A percentile compares a stretch with the other conserved stretches of the same genome.
phyloP scores from a whole-genome alignment of 2,888 invertebrate species.

The Chironomus riparius region DNA sequence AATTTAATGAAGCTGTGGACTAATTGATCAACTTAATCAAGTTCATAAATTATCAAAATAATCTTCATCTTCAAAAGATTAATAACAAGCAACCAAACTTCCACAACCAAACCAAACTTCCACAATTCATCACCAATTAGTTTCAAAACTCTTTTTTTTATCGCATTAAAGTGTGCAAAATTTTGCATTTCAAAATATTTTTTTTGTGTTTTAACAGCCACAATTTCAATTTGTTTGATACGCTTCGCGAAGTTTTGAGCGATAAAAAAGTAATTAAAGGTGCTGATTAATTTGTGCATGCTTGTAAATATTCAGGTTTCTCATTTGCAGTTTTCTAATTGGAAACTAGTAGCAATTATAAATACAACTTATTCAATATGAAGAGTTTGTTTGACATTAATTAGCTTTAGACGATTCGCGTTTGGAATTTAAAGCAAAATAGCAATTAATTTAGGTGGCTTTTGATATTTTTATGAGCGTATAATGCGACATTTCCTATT shows the following conservation, averaged over 20 bases:
- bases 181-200: background rate
- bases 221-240: constrained; percentile 16
- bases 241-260: background rate
- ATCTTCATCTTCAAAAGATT: too few relatives aligned
- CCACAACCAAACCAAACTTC: too few relatives aligned
- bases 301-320: constrained; percentile 14
- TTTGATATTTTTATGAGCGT: background rate
- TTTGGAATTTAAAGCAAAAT: background rate
- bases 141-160: background rate
- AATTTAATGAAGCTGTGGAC: too few relatives aligned
- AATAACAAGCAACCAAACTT: too few relatives aligned
- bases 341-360: constrained; percentile 5
- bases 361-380: background rate
- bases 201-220: background rate
- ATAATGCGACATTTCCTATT: background rate
- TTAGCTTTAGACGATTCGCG: constrained; percentile 2
- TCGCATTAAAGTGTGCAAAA: constrained; percentile 2
- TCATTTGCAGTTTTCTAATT: constrained; percentile 3
- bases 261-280: constrained; percentile 18
- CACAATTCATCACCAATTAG: too few relatives aligned
- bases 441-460: background rate
- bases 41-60: too few relatives aligned
- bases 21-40: too few relatives aligned
- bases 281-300: constrained; percentile 21
- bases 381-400: background rate